Base-by-base conservation (phyloP, 2,888 invertebrate species). In the Agrenia bidenticulata region DNA sequence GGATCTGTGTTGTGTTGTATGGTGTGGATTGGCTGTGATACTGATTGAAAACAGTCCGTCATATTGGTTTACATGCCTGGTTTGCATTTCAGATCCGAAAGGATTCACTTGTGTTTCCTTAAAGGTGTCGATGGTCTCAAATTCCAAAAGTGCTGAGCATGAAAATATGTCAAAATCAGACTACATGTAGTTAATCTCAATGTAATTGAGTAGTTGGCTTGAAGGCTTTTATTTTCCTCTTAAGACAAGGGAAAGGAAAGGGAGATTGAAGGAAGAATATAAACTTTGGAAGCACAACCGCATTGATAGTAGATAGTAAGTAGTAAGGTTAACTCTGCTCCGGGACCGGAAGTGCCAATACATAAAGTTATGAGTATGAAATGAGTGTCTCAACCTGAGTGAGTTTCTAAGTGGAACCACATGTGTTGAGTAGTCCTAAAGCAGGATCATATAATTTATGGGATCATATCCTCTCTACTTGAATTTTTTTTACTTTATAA, bases 331-430 rank as follows among this genome's bases (percentile, higher is more conserved):
- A 32, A 32, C 32, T 32, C 32, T n/a, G 32, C 11, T 11, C 32
- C 7, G 5, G n/a, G 9, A 57, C 56, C 56, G 56, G 56, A 57
- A 57, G 41, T 57, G 41, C 41, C 41, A 37, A 57, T 57, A 23
- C 32, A 41, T 32, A n/a, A 39, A 57, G 56, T 57, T 39, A 57
- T 41, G 56, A 57, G n/a, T 21, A 57, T 23, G 56, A 57, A 57
- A 15, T 39, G 32, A 7, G 19, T 5, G 15, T 5, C 45, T 45
- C n/a, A 19, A 45, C 15, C 4, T 61, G 69, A 69, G 62, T 64
- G 66, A 69, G 58, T 69, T 69, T 62, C 62, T 61, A 69, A 69
- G 69, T 69, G 66, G 66, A 69, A 62, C 66, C 69, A 69, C 66
- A 69, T 69, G 66, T 45, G 32, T n/a, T 45, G 19, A 45, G n/a